Evolutionary conservation across 2,797 vertebrate genomes (phyloP).

Genomic region (Acipenser oxyrinchus): DNA sequence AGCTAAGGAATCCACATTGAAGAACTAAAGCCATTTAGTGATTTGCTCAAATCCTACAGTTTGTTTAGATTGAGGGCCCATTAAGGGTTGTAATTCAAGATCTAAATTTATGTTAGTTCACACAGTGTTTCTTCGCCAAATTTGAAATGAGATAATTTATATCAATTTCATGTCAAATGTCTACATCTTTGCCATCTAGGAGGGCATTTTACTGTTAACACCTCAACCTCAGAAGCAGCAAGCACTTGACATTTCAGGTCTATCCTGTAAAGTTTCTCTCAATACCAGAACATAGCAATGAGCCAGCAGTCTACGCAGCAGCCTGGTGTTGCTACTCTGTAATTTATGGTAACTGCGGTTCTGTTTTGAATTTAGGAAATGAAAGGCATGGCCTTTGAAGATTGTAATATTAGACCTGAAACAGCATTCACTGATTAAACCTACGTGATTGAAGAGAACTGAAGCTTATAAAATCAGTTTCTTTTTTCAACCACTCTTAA

Average conservation of each 20-base stretch:
- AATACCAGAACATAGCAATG: background rate
- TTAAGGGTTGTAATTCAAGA: too few species aligned
- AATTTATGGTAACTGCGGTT: conserved; percentile 52
- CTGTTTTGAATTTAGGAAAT: conserved; percentile 43
- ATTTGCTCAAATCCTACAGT: background rate
- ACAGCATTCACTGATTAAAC: conserved; percentile 17
- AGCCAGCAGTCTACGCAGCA: conserved; percentile 40
- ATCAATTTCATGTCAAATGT: background rate
- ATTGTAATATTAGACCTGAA: conserved; percentile 42
- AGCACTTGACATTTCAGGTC: background rate
- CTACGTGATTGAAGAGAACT: background rate
- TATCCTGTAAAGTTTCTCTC: background rate
- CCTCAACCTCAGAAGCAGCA: conserved; percentile 14
- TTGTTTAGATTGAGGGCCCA: background rate
- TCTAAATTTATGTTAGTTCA: too few species aligned
- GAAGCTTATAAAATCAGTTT: background rate
- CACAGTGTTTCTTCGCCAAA: conserved; percentile 16
- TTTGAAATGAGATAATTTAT: conserved; percentile 1
- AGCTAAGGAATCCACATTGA: background rate
- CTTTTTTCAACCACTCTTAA: background rate
- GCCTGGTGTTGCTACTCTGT: conserved; percentile 42
- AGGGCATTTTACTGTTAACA: conserved; percentile 17
- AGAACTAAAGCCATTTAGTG: conserved; percentile 2
- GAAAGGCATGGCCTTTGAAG: conserved; percentile 38
- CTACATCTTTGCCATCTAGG: conserved; percentile 1